Percentiles rank a stretch among this genome's conserved stretches.
Conservation (phyloP, 64 coral and sea anemone species). For the Stichodactyla mertensii region DNA sequence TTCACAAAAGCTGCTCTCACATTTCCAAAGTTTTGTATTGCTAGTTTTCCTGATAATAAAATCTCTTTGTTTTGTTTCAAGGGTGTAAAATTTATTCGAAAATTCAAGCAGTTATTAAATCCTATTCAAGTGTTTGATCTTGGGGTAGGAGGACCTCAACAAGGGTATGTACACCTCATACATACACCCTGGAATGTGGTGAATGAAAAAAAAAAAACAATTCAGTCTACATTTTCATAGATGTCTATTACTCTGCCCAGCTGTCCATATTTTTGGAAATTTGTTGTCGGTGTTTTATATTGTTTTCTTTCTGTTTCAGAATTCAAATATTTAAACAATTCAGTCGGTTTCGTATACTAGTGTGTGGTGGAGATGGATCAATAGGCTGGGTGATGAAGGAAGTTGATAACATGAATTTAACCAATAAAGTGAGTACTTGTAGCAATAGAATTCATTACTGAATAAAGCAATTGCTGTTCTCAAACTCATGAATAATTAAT, state of each 20-base stretch:
- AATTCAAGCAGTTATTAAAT: slow-evolving; percentile 98
- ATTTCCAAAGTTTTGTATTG: no score
- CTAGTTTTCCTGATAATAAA: neutral
- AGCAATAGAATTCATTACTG: neutral
- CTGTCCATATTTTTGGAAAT: neutral
- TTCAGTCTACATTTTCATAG: no score
- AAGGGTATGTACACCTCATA: slow-evolving; percentile 55
- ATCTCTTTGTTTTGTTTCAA: slow-evolving; percentile 36
- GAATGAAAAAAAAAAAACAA: no score
- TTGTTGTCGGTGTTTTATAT: neutral
- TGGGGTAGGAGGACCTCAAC: slow-evolving; percentile 79
- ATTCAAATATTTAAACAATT: slow-evolving; percentile 81
- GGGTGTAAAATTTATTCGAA: slow-evolving; percentile 99
- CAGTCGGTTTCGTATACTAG: slow-evolving; percentile 90
- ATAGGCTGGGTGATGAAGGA: slow-evolving; percentile 99
- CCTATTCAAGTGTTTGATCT: slow-evolving; percentile 98
- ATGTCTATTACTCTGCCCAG: no score
- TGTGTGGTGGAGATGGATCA: slow-evolving; percentile 97
- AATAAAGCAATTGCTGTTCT: no score
- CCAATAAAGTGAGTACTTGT: slow-evolving; percentile 29
- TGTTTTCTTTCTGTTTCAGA: slow-evolving; percentile 34
- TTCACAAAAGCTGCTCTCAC: no score
- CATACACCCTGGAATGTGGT: no score
- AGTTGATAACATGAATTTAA: slow-evolving; percentile 80
- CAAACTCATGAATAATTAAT: no score